Evolutionary conservation across 1,140 invertebrate species (phyloP), one percentile per base, ranked within the genome.

Genomic region (Meloidogyne floridensis): DNA sequence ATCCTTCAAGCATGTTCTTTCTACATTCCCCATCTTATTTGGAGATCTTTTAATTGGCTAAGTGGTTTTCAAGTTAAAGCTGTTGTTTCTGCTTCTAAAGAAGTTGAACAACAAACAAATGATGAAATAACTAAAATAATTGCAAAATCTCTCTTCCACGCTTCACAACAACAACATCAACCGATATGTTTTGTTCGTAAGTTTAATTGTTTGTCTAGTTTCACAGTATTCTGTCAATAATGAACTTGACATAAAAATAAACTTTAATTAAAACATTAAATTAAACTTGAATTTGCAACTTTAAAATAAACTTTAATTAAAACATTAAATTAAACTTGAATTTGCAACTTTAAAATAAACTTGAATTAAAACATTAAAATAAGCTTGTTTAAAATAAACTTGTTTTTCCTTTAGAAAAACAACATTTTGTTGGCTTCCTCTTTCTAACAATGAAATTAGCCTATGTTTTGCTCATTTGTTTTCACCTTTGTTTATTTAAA

Each of bases 21-120:
- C 56, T 86, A 85, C 54, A 51, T 87, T 56, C 86, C 86, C 7
- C 87, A 87, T 65, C 56, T 88, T 54, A 72, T 88, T 10, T 87
- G 87, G 85, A 83, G 86, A 9, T 87, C 87, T 13, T 85, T 88
- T 42, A 87, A 87, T 76, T 87, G 86, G 86, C 54, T 87, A 20
- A 86, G 85, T 32, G 86, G 77, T 0, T 89, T 72, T 54, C 86
- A 87, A 74, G 87, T 89, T 54, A 72, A 75, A 11, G 75, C 87
- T 13, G 81, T 87, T 59, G 75, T 86, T 6, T 73, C 72, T 8
- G 75, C 87, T 10, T 87, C 82, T 2, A 87, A 79, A 42, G 65
- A 83, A 18, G 65, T 54, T 59, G 56, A 59, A 15, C 56, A 54
- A 43, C 78, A 80, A 54, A 20, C 65, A 43, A 15, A 71, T 10